A percentile compares a stretch with the other conserved stretches of the same genome.
Evolutionary conservation across 2,113 vertebrate genomes (phyloP).

Genomic region (Lota lota): DNA sequence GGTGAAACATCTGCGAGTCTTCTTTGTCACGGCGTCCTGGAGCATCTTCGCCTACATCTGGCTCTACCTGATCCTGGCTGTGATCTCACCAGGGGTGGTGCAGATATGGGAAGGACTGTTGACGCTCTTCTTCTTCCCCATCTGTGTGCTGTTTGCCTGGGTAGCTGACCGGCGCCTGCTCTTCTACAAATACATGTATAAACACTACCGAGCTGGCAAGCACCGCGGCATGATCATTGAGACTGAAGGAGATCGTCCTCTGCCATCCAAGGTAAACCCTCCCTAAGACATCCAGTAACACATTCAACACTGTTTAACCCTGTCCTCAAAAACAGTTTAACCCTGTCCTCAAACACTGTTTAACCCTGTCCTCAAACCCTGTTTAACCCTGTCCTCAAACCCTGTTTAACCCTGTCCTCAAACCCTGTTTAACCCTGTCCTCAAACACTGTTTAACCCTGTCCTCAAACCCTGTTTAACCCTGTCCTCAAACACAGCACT

Average conservation of each 20-base stretch:
- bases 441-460: no score
- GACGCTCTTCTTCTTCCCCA: conserved; percentile 96
- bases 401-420: no score
- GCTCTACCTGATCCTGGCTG: conserved; percentile 90
- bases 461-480: no score
- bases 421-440: no score
- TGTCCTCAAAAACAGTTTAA: not conserved
- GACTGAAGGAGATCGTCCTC: conserved; percentile 89
- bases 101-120: conserved; percentile 97
- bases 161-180: conserved; percentile 66
- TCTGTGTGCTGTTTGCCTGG: conserved; percentile 91
- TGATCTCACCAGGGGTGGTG: conserved; percentile 91
- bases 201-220: conserved; percentile 93
- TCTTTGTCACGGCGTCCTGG: conserved; percentile 96
- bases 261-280: conserved; percentile 78
- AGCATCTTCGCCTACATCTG: conserved; percentile 73
- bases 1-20: conserved; percentile 95
- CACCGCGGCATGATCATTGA: conserved; percentile 98
- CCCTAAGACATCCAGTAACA: not conserved
- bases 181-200: conserved; percentile 99
- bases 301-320: accelerated
- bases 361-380: no score
- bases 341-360: no score
- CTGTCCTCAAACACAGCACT: no score
- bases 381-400: no score